Base-by-base conservation (phyloP, 1,140 invertebrate genomes). In the Copidosoma floridanum region DNA sequence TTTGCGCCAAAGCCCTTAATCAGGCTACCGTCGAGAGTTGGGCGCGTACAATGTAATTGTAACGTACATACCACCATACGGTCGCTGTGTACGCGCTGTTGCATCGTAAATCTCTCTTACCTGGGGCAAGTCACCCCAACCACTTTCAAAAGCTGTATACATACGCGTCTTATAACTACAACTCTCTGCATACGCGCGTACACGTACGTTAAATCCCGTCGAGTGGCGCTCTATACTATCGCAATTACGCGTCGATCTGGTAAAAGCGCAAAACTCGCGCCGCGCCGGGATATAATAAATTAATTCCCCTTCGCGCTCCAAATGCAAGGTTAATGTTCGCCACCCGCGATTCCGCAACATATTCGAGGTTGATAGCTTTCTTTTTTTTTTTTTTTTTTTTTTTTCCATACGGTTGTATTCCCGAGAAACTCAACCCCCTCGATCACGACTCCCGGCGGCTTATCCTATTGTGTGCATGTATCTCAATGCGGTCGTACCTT, bases 261-360 rank as follows among this genome's bases (percentile, higher is more conserved):
- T 41, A 59, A 59, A 59, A 59, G 47, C 48, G 48, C 27, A 16
- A 51, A 43, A 32, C 38, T 35, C 29, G 26, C 26, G 20, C 12
- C 40, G 40, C 40, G 18, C 40, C 12, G 6, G 18, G 14, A 41
- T 1, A 59, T 44, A 43, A 53, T 60, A 60, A 60, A 60, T 60
- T 60, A 53, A 60, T 53, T 26, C 23, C 57, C 46, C n/a, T n/a
- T n/a, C n/a, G n/a, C n/a, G n/a, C n/a, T 60, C 53, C 57, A 38
- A 60, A 47, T 60, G 43, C 57, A 60, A 60, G 57, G 57, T 60
- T 60, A 60, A 60, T 53, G 43, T 41, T 12, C n/a, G 48, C 48
- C 44, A 3, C 18, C 16, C 27, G 20, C 26, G 21, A 51, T 51
- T 37, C 46, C 37, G 47, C 16, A 40, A 48, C 46, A 14, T n/a